phyloP scores from a whole-genome alignment of 2,888 invertebrate species.

The Cosmia pyralina region DNA sequence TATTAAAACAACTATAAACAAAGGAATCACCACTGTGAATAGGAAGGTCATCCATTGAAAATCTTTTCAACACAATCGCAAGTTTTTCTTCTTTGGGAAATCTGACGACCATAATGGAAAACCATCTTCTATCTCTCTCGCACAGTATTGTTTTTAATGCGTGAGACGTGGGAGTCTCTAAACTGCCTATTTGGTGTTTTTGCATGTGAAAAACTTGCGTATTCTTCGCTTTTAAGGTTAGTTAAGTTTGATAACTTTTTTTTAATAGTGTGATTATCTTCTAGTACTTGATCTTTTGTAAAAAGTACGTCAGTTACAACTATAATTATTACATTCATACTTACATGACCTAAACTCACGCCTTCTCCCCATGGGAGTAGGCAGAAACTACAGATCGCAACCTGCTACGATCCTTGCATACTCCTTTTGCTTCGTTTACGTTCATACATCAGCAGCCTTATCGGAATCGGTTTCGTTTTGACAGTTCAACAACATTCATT shows the following conservation, averaged over 20 bases:
- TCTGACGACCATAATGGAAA: slow-evolving; percentile 64
- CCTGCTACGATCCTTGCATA: no score
- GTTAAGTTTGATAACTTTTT: slow-evolving; percentile 2
- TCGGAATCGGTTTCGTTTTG: no score
- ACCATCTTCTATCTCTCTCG: slow-evolving; percentile 45
- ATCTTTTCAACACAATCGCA: slow-evolving; percentile 71
- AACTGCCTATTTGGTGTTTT: slow-evolving; percentile 65
- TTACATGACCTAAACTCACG: background rate
- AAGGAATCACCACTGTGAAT: slow-evolving; percentile 61
- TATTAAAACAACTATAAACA: slow-evolving; percentile 58
- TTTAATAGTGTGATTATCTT: background rate
- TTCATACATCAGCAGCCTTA: no score
- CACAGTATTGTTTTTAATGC: slow-evolving; percentile 70
- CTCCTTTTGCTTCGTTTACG: no score
- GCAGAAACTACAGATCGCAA: no score
- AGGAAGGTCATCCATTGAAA: slow-evolving; percentile 69
- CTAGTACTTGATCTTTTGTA: background rate
- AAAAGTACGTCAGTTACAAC: background rate
- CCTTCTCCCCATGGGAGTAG: no score
- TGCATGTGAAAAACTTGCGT: slow-evolving; percentile 60
- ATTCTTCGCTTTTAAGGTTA: slow-evolving; percentile 58
- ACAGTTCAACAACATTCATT: no score
- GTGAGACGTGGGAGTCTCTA: slow-evolving; percentile 71
- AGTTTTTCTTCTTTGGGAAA: slow-evolving; percentile 76
- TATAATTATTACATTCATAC: background rate